These are phyloP conservation scores for Adineta ricciae DNA, from an alignment of 2,888 invertebrate species.

Conservation along the genomic window DNA sequence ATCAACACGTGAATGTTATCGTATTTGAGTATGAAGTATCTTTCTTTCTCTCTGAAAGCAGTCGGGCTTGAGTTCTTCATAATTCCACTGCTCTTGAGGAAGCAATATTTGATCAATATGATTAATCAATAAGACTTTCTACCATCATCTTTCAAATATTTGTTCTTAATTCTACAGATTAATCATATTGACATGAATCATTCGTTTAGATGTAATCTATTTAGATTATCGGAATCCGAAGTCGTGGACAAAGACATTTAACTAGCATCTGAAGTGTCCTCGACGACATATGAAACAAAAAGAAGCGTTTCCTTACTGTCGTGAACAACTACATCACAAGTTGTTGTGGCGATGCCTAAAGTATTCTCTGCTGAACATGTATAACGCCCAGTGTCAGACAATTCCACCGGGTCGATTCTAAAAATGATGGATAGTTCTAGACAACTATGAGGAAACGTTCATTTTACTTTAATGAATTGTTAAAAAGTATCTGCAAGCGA, in stretches of 20 bases:
- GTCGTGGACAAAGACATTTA: too few relatives aligned
- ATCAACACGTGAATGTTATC: background rate
- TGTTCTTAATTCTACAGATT: background rate
- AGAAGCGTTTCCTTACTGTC: background rate
- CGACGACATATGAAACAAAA: too few relatives aligned
- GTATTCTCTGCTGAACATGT: constrained; percentile 8
- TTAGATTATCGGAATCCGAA: too few relatives aligned
- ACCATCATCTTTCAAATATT: too few relatives aligned
- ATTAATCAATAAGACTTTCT: too few relatives aligned
- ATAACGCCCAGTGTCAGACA: background rate
- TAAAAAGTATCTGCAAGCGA: background rate
- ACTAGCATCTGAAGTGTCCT: too few relatives aligned
- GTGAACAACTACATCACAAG: background rate
- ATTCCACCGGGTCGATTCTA: background rate
- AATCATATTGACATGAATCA: background rate
- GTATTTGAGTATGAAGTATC: background rate
- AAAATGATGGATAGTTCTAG: background rate
- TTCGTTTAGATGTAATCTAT: background rate
- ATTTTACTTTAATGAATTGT: background rate
- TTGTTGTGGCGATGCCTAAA: background rate
- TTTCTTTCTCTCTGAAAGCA: too few relatives aligned
- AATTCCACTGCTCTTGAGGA: too few relatives aligned
- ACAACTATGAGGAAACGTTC: too few relatives aligned
- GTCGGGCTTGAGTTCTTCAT: too few relatives aligned
- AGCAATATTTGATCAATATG: too few relatives aligned